Base-by-base conservation (phyloP, 2,113 vertebrate genomes). In the Varanus komodoensis region DNA sequence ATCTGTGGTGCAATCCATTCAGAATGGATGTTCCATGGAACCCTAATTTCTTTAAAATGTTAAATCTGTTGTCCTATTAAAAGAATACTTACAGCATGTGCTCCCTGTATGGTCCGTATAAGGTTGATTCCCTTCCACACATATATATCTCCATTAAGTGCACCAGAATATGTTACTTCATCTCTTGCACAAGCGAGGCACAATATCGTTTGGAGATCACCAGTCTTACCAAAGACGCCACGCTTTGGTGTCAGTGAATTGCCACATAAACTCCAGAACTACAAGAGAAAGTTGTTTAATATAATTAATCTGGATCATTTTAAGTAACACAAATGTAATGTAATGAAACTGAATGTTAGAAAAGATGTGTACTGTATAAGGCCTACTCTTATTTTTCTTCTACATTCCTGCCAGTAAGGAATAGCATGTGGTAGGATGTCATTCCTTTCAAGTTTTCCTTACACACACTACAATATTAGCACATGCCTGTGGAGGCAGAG, bases 251-350 rank as follows among this genome's bases (percentile, higher is more conserved):
- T 99, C 95, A 99, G 92, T 82, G 99, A 98, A 93, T 99, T 99
- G 94, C 99, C 99, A 92, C 99, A 99, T 93, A 99, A 97, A 97
- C 97, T 99, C 99, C 99, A 99, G 95, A 99, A 99, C 99, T 99
- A 97, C 92, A 97, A 96, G 6, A 92, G 0, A 95, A 84, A 95
- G 48, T 38, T 27, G 68, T 69, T 89, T 57, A 44, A 73, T 17
- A 19, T 78, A 79, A 67, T 71, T n/a, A 27, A 67, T 57, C 23
- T 2, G 57, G 38, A 19, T 12, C 14, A 48, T 84, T 44, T 84
- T 38, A 85, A 89, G 29, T 57, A 61, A 79, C 15, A 29, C 54
- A 38, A 38, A 83, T 34, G 14, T 32, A 71, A 81, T 75, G 25
- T 48, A 54, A 68, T 67, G 86, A 32, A 87, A 17, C 34, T 68